Conservation (phyloP, 92 coral and sea anemone genomes). For the Scolanthus callimorphus region DNA sequence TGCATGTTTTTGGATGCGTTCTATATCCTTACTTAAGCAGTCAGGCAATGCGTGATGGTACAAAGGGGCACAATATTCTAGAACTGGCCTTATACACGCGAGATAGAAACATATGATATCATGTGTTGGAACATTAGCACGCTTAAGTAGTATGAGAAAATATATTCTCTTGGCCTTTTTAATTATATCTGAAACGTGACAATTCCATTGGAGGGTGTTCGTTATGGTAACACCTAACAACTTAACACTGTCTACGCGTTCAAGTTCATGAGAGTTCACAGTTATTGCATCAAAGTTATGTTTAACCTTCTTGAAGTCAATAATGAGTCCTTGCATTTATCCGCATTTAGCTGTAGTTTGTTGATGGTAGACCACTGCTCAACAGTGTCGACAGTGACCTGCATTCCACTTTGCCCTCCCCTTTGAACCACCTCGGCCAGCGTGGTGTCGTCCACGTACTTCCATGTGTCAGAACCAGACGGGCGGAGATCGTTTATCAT, state of each 20-base stretch:
- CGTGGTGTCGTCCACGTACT: conserved; percentile 37
- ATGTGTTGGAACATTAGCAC: background rate
- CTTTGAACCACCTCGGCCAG: conserved; percentile 23
- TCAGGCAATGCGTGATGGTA: conserved; percentile 5
- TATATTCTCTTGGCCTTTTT: background rate
- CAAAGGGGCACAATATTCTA: background rate
- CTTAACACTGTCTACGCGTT: conserved; percentile 17
- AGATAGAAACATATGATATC: background rate
- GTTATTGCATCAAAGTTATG: conserved; percentile 24
- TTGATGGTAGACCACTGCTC: too few species aligned
- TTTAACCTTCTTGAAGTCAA: conserved; percentile 11
- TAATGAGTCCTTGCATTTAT: conserved; percentile 9
- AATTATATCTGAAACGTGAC: too few species aligned
- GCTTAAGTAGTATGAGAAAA: background rate
- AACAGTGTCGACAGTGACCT: too few species aligned
- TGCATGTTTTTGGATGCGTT: too few species aligned
- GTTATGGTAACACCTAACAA: background rate
- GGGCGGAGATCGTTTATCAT: too few species aligned
- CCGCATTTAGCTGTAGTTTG: too few species aligned
- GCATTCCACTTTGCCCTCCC: conserved; percentile 18
- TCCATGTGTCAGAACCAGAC: conserved; percentile 12
- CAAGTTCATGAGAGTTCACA: conserved; percentile 23
- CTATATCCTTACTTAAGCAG: conserved; percentile 15
- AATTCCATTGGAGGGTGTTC: conserved; percentile 1
- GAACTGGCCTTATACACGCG: background rate